These are phyloP conservation scores for Anticlea derivata DNA, from an alignment of 2,888 invertebrate species.

Conservation along the genomic window DNA sequence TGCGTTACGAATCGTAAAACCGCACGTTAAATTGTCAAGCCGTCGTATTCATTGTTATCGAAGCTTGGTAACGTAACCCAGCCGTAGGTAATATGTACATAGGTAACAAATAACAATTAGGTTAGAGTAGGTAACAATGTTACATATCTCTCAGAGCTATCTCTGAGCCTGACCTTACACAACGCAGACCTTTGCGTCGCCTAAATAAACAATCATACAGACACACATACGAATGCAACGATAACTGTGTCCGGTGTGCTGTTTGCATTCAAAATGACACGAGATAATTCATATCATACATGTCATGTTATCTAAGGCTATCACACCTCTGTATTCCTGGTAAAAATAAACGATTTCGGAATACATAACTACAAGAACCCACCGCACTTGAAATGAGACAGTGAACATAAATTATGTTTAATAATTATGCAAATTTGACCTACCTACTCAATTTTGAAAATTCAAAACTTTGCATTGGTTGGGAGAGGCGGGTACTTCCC, in stretches of 20 bases:
- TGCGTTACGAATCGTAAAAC: background rate
- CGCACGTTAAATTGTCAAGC: background rate
- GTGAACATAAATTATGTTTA: too few species aligned
- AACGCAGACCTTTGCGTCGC: conserved; percentile 56
- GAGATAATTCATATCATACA: conserved; percentile 52
- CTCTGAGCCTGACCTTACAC: conserved; percentile 71
- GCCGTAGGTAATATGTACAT: background rate
- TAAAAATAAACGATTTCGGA: conserved; percentile 19
- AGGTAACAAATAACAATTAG: background rate
- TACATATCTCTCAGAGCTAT: conserved; percentile 37
- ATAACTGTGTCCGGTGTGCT: conserved; percentile 74
- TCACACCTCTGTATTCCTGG: conserved; percentile 32
- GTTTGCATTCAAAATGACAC: conserved; percentile 48
- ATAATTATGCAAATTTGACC: too few species aligned
- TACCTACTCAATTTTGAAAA: background rate
- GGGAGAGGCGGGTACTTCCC: too few species aligned
- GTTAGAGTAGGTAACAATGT: conserved; percentile 14
- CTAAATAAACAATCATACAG: conserved; percentile 59
- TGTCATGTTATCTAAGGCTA: conserved; percentile 33
- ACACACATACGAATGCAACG: conserved; percentile 44
- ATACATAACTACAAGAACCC: too few species aligned
- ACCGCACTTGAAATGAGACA: background rate
- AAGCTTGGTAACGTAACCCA: conserved; percentile 3
- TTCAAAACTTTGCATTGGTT: background rate
- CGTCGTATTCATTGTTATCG: conserved; percentile 2